Conservation (phyloP, 1,140 invertebrate genomes). For the Artemia franciscana region DNA sequence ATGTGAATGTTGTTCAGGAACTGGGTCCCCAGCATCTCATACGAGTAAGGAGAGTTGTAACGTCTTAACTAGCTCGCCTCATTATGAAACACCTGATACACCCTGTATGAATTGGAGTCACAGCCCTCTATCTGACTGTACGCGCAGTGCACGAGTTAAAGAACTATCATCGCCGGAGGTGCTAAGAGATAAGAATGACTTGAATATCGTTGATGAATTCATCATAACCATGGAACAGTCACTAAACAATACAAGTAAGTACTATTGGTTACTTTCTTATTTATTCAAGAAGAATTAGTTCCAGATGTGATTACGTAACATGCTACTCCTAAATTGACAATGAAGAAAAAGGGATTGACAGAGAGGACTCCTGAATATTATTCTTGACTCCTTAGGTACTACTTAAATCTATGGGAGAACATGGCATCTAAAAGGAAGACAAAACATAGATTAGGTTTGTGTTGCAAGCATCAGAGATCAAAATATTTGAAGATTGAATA, state of each 20-base stretch:
- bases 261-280: too few species aligned
- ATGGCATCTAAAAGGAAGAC: too few species aligned
- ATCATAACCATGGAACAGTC: neutral
- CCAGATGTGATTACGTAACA: too few species aligned
- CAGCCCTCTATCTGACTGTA: neutral
- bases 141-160: neutral
- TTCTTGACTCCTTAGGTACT: too few species aligned
- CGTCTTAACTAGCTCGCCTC: neutral
- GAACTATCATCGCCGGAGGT: neutral
- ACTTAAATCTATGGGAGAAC: too few species aligned
- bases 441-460: too few species aligned
- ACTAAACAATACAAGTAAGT: neutral
- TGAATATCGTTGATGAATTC: neutral
- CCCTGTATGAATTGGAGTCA: neutral
- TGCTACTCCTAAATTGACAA: too few species aligned
- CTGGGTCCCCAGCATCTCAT: neutral
- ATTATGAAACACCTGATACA: neutral
- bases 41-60: neutral
- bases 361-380: too few species aligned
- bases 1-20: neutral
- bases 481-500: too few species aligned
- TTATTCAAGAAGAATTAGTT: too few species aligned
- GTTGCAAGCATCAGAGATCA: too few species aligned
- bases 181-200: neutral
- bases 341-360: too few species aligned